phyloP scores from a whole-genome alignment of 1,140 invertebrate species.

The Drosophila orena region DNA sequence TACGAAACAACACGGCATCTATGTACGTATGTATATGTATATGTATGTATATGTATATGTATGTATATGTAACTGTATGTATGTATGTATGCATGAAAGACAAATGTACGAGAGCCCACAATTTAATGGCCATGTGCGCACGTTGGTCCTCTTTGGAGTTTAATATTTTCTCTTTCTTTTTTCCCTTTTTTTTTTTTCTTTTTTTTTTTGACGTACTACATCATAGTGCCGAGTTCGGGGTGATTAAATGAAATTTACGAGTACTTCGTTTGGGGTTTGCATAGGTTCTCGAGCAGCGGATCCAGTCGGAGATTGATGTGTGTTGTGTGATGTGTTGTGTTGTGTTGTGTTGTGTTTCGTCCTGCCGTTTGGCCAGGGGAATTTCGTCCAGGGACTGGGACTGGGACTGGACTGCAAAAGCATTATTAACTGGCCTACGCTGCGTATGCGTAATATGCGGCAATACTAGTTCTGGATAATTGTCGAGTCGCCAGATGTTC shows the following conservation, averaged over 20 bases:
- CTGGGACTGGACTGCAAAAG: background rate
- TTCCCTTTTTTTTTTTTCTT: conserved; percentile 17
- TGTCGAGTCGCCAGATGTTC: background rate
- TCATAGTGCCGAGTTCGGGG: conserved; percentile 62
- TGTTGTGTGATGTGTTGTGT: conserved; percentile 12
- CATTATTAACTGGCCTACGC: conserved; percentile 56
- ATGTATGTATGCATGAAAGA: background rate
- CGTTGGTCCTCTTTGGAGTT: conserved; percentile 49
- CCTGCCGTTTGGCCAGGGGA: conserved; percentile 15
- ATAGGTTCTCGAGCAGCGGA: conserved; percentile 31
- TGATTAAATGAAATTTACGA: conserved; percentile 81
- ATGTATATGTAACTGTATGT: too few species aligned
- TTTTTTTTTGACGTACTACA: conserved; percentile 55
- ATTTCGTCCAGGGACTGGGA: background rate
- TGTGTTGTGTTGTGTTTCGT: conserved; percentile 54
- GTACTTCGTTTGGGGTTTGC: conserved; percentile 55
- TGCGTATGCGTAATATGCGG: conserved; percentile 58
- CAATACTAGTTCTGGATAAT: conserved; percentile 1
- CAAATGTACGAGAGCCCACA: conserved; percentile 13
- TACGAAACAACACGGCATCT: conserved; percentile 15
- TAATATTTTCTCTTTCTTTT: conserved; percentile 55
- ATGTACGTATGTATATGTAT: too few species aligned
- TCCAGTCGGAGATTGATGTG: conserved; percentile 73
- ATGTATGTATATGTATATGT: too few species aligned
- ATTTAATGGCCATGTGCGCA: conserved; percentile 67